A percentile compares a stretch with the other conserved stretches of the same genome.
Conservation (phyloP, 2,888 invertebrate species). For the Heliconius aoede region DNA sequence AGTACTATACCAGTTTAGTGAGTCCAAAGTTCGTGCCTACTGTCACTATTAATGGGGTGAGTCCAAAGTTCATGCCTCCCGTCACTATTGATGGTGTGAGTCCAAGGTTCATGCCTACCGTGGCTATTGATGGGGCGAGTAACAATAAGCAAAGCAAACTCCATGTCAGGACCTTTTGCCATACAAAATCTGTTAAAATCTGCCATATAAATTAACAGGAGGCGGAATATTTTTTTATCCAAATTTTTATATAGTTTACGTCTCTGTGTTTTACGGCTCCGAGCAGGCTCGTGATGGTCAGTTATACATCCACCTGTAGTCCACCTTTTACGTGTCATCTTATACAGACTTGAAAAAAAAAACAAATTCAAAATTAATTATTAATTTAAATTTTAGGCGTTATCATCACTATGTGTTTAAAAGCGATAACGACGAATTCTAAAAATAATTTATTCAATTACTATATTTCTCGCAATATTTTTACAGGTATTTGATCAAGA, state of each 20-base stretch:
- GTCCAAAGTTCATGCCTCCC: conserved; percentile 80
- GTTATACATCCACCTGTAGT: too few relatives aligned
- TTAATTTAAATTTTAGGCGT: neutral
- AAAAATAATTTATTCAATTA: conserved; percentile 11
- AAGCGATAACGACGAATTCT: neutral
- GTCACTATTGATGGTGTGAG: conserved; percentile 71
- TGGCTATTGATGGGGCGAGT: conserved; percentile 78
- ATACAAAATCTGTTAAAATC: too few relatives aligned
- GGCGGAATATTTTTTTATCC: too few relatives aligned
- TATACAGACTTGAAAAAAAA: neutral
- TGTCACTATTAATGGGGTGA: conserved; percentile 78
- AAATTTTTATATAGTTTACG: too few relatives aligned
- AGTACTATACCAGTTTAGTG: conserved; percentile 69
- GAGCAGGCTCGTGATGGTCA: too few relatives aligned
- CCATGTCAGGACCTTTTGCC: too few relatives aligned
- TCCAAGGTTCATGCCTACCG: conserved; percentile 81
- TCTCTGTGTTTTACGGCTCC: too few relatives aligned
- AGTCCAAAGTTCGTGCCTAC: conserved; percentile 81
- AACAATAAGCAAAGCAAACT: conserved; percentile 14
- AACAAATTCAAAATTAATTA: neutral
- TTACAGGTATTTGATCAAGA: conserved; percentile 67
- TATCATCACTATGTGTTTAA: neutral
- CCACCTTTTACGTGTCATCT: too few relatives aligned
- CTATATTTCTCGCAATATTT: neutral
- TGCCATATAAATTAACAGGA: too few relatives aligned